These are phyloP conservation scores for Meteorus cinctellus DNA, from an alignment of 2,888 invertebrate genomes.

Conservation along the genomic window DNA sequence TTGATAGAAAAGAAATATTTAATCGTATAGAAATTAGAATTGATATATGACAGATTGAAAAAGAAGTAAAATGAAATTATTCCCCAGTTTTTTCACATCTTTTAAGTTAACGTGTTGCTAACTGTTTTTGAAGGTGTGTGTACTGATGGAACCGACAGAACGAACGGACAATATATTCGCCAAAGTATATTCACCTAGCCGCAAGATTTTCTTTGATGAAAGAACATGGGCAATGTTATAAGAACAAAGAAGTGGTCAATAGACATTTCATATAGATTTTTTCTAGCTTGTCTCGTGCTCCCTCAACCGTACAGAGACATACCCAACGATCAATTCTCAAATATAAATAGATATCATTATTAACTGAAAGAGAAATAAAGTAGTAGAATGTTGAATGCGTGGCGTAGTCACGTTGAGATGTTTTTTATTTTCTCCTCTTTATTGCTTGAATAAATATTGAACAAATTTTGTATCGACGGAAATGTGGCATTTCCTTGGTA, in stretches of 20 bases:
- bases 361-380: too few species aligned
- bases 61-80: background rate
- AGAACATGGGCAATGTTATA: background rate
- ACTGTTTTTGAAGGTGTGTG: background rate
- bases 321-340: too few species aligned
- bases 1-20: background rate
- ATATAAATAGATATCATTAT: too few species aligned
- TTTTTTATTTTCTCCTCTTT: background rate
- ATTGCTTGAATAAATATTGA: conserved; percentile 11
- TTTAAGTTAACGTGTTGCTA: background rate
- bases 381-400: too few species aligned
- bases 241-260: background rate
- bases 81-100: background rate
- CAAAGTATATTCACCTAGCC: background rate
- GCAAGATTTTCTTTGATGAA: conserved; percentile 15
- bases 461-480: conserved; percentile 38
- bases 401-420: too few species aligned
- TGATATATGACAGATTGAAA: background rate
- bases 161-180: background rate
- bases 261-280: background rate
- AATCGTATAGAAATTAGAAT: background rate
- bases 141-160: background rate
- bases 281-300: background rate
- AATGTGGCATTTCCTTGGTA: conserved; percentile 43
- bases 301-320: too few species aligned